Conservation (phyloP, 2,888 invertebrate species). For the Nomada fucata region DNA sequence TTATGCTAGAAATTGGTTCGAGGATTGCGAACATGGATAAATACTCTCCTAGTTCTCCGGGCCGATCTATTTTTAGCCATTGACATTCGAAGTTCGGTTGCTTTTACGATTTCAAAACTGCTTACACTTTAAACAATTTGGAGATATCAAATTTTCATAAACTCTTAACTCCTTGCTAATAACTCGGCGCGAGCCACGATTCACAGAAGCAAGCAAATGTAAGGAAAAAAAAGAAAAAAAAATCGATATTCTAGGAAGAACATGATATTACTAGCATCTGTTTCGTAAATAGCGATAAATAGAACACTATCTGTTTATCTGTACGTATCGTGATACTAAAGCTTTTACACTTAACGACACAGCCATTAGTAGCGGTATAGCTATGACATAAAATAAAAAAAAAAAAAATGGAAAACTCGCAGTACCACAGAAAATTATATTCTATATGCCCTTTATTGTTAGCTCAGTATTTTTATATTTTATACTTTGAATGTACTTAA, state of each 20-base stretch:
- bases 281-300: slow-evolving; percentile 77
- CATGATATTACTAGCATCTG: slow-evolving; percentile 77
- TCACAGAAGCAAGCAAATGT: slow-evolving; percentile 35
- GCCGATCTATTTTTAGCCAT: slow-evolving; percentile 66
- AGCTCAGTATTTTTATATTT: slow-evolving; percentile 83
- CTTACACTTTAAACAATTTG: slow-evolving; percentile 54
- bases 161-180: slow-evolving; percentile 58
- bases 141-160: slow-evolving; percentile 64
- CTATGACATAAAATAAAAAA: slow-evolving; percentile 48
- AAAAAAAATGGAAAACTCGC: slow-evolving; percentile 35
- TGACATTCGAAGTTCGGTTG: slow-evolving; percentile 66
- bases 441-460: slow-evolving; percentile 74
- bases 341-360: slow-evolving; percentile 82
- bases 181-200: slow-evolving; percentile 44
- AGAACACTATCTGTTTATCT: slow-evolving; percentile 80
- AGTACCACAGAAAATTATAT: slow-evolving; percentile 65
- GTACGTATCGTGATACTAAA: slow-evolving; percentile 82
- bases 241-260: slow-evolving; percentile 71
- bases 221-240: slow-evolving; percentile 32
- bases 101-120: slow-evolving; percentile 54
- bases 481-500: slow-evolving; percentile 81
- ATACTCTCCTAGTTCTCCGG: slow-evolving; percentile 74
- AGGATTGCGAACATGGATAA: slow-evolving; percentile 65
- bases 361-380: slow-evolving; percentile 74
- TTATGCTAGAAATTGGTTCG: slow-evolving; percentile 47